phyloP scores from a whole-genome alignment of 1,140 invertebrate species.

The Drosophila tristis region DNA sequence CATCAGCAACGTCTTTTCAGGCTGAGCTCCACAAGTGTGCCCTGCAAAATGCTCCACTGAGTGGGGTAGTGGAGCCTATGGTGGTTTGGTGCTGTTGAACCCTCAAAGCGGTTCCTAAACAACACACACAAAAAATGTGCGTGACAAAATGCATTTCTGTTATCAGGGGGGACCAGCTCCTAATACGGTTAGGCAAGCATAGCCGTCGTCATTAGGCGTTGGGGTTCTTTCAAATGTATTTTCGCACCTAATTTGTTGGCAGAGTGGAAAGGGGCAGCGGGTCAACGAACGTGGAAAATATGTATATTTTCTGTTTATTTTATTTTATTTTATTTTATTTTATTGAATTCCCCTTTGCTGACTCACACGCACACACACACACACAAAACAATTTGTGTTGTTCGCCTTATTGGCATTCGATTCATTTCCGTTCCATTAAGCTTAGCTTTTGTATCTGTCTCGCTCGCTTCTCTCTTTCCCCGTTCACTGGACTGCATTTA shows the following conservation, averaged over 20 bases:
- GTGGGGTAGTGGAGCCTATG: background rate
- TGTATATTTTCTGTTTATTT: background rate
- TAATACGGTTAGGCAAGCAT: conserved; percentile 23
- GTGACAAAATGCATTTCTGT: conserved; percentile 71
- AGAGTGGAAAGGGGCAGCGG: background rate
- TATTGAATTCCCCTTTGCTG: background rate
- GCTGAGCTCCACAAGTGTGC: conserved; percentile 63
- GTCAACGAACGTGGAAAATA: conserved; percentile 31
- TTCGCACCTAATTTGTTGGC: conserved; percentile 60
- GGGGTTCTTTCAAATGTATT: conserved; percentile 3
- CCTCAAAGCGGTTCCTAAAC: conserved; percentile 28
- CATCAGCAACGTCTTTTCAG: conserved; percentile 9
- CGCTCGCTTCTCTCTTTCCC: background rate
- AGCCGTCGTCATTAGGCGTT: too few relatives aligned
- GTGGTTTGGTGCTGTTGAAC: conserved; percentile 12
- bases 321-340: background rate
- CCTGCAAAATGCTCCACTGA: conserved; percentile 18
- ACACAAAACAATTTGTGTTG: background rate
- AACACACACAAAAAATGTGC: conserved; percentile 45
- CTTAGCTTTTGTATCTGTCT: conserved; percentile 17
- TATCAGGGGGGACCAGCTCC: conserved; percentile 45
- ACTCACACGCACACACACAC: background rate
- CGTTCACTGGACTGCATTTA: conserved; percentile 11
- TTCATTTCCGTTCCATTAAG: conserved; percentile 42
- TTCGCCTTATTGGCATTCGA: conserved; percentile 20